Conservation (phyloP, 53 echinoderm and acorn worm species). For the Holothuria scabra region DNA sequence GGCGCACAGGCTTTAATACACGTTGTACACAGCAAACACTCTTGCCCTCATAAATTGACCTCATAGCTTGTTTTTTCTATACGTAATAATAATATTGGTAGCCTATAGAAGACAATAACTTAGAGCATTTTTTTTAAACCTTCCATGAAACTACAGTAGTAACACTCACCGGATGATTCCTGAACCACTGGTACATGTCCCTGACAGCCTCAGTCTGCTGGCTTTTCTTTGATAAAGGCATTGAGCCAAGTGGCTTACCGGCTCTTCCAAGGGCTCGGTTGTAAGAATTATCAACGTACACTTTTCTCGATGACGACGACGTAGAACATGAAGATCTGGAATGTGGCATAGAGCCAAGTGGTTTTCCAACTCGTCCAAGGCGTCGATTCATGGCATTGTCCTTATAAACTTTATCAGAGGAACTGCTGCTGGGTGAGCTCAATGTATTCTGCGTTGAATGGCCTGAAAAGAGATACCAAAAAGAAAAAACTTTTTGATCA, state of each 20-base stretch:
- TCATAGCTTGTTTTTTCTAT: too few relatives aligned
- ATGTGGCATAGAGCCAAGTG: conserved; percentile 52
- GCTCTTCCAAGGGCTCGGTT: conserved; percentile 59
- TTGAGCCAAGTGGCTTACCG: conserved; percentile 43
- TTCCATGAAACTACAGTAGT: too few relatives aligned
- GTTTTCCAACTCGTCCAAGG: conserved; percentile 48
- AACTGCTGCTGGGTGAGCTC: background rate
- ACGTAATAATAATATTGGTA: too few relatives aligned
- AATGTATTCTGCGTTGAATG: background rate
- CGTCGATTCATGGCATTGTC: conserved; percentile 57
- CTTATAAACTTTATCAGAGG: conserved; percentile 26
- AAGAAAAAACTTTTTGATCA: too few relatives aligned
- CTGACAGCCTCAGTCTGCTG: background rate
- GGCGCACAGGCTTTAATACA: too few relatives aligned
- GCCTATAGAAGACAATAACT: too few relatives aligned
- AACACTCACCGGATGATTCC: conserved; percentile 8
- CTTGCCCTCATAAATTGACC: too few relatives aligned
- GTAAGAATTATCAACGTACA: conserved; percentile 62
- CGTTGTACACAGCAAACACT: too few relatives aligned
- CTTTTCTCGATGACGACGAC: background rate
- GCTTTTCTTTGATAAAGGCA: conserved; percentile 37
- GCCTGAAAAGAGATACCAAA: too few relatives aligned
- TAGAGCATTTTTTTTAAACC: too few relatives aligned
- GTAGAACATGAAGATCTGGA: conserved; percentile 39
- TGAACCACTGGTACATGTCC: conserved; percentile 1